Conservation (phyloP, 2,113 vertebrate genomes). For the Coracopsis vasa region DNA sequence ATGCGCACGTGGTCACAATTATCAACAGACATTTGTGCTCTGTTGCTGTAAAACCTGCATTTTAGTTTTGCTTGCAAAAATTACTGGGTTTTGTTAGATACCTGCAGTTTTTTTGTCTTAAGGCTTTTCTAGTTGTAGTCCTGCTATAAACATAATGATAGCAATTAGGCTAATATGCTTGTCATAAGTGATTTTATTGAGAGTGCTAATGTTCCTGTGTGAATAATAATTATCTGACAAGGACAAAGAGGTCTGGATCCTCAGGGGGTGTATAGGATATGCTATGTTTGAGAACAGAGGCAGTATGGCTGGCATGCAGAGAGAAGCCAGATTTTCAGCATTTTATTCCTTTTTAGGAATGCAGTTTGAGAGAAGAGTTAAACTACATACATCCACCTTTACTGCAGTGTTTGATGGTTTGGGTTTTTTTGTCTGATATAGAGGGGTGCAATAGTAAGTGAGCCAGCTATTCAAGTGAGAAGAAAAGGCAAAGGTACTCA, state of each 20-base stretch:
- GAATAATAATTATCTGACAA: not conserved
- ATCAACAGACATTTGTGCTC: not conserved
- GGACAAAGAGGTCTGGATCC: not conserved
- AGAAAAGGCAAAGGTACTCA: constrained; percentile 92
- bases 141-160: not conserved
- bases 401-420: not conserved
- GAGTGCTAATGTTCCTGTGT: not conserved
- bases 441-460: constrained; percentile 95
- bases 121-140: not conserved
- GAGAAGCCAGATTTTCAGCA: not conserved
- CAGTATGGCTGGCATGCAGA: not conserved
- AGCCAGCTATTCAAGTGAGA: constrained; percentile 95
- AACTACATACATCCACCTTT: not conserved
- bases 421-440: constrained; percentile 40
- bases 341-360: not conserved
- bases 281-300: not conserved
- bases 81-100: not conserved
- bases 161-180: not conserved
- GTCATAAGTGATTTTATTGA: not conserved
- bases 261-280: not conserved
- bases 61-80: not conserved
- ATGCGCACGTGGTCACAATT: not conserved
- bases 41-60: not conserved
- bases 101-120: not conserved
- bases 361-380: not conserved